Base-by-base conservation (phyloP, 92 coral and sea anemone species). In the Palythoa grandiflora region DNA sequence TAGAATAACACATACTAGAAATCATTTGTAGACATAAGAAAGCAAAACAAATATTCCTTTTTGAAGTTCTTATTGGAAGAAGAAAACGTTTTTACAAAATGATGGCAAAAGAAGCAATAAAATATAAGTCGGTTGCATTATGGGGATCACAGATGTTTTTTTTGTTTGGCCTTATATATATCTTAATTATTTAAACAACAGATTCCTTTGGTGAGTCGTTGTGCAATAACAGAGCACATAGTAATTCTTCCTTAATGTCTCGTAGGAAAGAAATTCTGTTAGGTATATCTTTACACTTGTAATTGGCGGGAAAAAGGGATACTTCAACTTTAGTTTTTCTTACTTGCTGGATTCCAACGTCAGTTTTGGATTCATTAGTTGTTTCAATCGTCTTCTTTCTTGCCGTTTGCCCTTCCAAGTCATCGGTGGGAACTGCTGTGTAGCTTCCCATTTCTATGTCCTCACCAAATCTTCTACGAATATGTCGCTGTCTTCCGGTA, bases 221-320 rank as follows among this genome's bases (percentile, higher is more conserved):
- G 19, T 54, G 68, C 11, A n/a, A 35, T 77, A 36, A 35, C 7
- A 81, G 20, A 20, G 86, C 17, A 17, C 66, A 59, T 20, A 81
- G 10, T 44, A 81, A 51, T 16, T 81, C 86, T 15, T 81, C 75
- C 59, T 66, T 81, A 65, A 81, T 81, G 16, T 28, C 60, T 0
- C 7, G 66, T 44, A 81, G 8, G 60, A 66, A 81, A 10, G 59
- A 47, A 35, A 11, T 68, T 39, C 44, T 66, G 47, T 48, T 17
- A 66, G n/a, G 7, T 5, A 16, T 11, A 77, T 35, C 44, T 10
- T 47, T 28, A 38, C 50, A 52, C 13, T 28, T 51, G 51, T 17
- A 15, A 66, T 39, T 16, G 16, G 60, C 38, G 13, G 61, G 17
- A 60, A 21, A 3, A 9, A 37, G 48, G 35, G 83, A 36, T 6